A percentile compares a stretch with the other conserved stretches of the same genome.
Evolutionary conservation across 2,113 vertebrate species (phyloP).

Genomic region (Tympanuchus pallidicinctus): DNA sequence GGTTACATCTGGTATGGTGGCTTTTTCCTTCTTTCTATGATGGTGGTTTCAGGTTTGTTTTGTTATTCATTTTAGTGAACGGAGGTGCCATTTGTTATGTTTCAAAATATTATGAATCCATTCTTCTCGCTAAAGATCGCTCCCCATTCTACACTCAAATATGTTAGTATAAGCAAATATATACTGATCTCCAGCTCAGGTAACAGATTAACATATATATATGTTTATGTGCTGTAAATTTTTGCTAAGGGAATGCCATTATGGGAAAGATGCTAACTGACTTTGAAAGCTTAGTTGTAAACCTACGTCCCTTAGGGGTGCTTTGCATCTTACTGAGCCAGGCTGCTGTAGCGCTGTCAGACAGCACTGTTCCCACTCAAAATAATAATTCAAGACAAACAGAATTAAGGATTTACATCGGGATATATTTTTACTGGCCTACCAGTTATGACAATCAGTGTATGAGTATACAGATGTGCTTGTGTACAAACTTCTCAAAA

Average conservation of each 20-base stretch:
- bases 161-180: not conserved
- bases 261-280: constrained; percentile 14
- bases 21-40: not conserved
- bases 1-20: not conserved
- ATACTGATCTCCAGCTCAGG: not conserved
- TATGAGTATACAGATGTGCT: not conserved
- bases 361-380: not conserved
- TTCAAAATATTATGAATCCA: not conserved
- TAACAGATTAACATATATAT: not conserved
- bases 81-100: not conserved
- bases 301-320: not conserved
- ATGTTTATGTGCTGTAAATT: not conserved
- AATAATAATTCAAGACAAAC: not conserved
- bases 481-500: not conserved
- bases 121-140: not conserved
- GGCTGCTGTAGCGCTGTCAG: not conserved
- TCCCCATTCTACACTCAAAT: not conserved
- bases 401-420: not conserved
- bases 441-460: not conserved
- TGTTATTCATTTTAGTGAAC: not conserved
- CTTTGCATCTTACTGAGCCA: constrained; percentile 4
- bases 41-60: not conserved
- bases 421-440: not conserved
- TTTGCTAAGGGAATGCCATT: constrained; percentile 19
- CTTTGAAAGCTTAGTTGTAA: constrained; percentile 42